Conservation (phyloP, 2,797 vertebrate genomes). For the Xenentodon cancila region DNA sequence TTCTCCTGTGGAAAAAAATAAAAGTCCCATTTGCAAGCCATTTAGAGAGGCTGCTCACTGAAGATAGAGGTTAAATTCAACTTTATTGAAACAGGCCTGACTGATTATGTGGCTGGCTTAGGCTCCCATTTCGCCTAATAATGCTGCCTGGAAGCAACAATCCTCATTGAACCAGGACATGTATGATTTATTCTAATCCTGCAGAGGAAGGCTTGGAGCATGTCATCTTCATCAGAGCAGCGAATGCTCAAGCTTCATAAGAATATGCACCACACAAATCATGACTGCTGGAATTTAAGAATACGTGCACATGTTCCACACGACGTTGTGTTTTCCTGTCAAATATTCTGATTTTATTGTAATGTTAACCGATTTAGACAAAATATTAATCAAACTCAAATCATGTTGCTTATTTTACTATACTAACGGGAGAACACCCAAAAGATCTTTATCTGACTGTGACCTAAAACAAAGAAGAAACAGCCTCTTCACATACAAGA, state of each 20-base stretch:
- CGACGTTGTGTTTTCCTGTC: no score
- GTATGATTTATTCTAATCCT: slow-evolving; percentile 24
- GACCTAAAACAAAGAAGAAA: no score
- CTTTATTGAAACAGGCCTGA: slow-evolving; percentile 39
- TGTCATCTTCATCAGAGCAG: background rate
- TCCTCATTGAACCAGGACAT: slow-evolving; percentile 15
- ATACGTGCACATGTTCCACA: no score
- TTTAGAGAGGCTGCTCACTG: slow-evolving; percentile 28
- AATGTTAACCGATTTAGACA: background rate
- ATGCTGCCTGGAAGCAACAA: slow-evolving; percentile 23
- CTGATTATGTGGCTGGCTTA: slow-evolving; percentile 42
- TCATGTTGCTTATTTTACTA: background rate
- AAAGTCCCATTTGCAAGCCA: slow-evolving; percentile 30
- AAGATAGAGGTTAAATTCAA: slow-evolving; percentile 46
- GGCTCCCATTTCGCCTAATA: slow-evolving; percentile 22
- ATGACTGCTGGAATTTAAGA: background rate
- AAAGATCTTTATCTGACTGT: no score
- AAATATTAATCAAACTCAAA: background rate
- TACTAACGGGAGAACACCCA: no score
- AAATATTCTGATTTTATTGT: no score
- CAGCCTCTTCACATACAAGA: no score
- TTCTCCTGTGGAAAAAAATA: slow-evolving; percentile 39
- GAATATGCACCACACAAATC: background rate
- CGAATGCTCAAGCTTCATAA: slow-evolving; percentile 3
- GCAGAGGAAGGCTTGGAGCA: background rate